Conservation (phyloP, 1,140 invertebrate genomes). For the Diachasmimorpha longicaudata region DNA sequence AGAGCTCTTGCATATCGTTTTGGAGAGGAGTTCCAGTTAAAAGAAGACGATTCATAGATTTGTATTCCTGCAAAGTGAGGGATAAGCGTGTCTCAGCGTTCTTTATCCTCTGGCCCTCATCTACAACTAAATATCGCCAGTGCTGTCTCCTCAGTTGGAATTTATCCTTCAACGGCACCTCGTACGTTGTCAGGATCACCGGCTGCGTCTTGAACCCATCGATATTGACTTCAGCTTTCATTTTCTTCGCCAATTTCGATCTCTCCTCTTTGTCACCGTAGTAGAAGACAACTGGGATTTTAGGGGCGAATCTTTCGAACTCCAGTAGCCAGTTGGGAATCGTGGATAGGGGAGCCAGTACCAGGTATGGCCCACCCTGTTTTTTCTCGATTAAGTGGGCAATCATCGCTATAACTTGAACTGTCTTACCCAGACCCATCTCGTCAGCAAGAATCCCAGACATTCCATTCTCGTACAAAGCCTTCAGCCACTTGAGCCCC, state of each 20-base stretch:
- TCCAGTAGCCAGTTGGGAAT: slow-evolving; percentile 76
- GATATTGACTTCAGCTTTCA: slow-evolving; percentile 51
- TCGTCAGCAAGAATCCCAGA: slow-evolving; percentile 84
- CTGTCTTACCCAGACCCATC: slow-evolving; percentile 82
- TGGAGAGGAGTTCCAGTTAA: slow-evolving; percentile 82
- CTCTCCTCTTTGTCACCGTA: slow-evolving; percentile 62
- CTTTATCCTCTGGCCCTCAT: slow-evolving; percentile 78
- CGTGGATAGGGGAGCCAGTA: slow-evolving; percentile 74
- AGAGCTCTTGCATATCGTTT: slow-evolving; percentile 77
- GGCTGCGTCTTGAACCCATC: slow-evolving; percentile 49
- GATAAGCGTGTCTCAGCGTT: slow-evolving; percentile 67
- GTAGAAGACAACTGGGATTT: slow-evolving; percentile 67
- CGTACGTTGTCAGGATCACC: slow-evolving; percentile 69
- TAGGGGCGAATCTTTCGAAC: slow-evolving; percentile 72
- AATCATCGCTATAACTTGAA: slow-evolving; percentile 73
- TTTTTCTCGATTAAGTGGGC: slow-evolving; percentile 64
- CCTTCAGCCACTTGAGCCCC: slow-evolving; percentile 70
- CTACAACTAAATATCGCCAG: slow-evolving; percentile 74
- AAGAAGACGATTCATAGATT: slow-evolving; percentile 62
- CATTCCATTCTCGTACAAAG: slow-evolving; percentile 71
- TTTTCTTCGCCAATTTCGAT: slow-evolving; percentile 38
- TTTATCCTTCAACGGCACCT: slow-evolving; percentile 64
- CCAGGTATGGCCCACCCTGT: slow-evolving; percentile 68
- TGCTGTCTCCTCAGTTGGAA: slow-evolving; percentile 51
- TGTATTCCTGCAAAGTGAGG: slow-evolving; percentile 48